A percentile compares a stretch with the other conserved stretches of the same genome.
Conservation (phyloP, 2,113 vertebrate species). For the Chaetorhynchus papuensis region DNA sequence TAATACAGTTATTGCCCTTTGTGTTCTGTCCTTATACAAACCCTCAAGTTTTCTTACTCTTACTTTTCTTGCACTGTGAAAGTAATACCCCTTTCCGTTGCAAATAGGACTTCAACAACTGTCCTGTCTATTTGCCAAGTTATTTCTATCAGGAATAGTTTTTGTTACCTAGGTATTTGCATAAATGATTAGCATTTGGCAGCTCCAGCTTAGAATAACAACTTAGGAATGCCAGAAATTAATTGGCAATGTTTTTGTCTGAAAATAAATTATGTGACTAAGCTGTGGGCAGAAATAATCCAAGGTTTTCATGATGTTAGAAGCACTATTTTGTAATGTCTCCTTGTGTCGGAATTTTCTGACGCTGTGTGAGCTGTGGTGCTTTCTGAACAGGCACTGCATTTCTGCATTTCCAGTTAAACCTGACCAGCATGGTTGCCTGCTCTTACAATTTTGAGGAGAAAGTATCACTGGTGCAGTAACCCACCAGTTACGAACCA, state of each 20-base stretch:
- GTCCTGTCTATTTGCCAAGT: background rate
- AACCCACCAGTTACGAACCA: background rate
- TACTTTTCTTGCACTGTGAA: background rate
- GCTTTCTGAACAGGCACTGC: background rate
- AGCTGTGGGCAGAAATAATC: background rate
- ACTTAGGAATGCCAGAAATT: background rate
- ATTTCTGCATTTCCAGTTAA: background rate
- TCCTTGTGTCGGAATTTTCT: background rate
- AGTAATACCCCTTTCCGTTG: background rate
- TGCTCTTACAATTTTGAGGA: background rate
- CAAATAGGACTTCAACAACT: background rate
- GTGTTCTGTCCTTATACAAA: background rate
- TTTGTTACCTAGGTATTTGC: background rate
- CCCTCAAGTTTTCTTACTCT: background rate
- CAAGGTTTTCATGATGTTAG: background rate
- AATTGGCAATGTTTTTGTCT: background rate
- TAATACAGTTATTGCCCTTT: background rate
- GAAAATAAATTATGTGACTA: background rate
- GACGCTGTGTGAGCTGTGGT: rapidly evolving
- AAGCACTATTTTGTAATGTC: background rate
- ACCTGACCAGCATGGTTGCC: background rate
- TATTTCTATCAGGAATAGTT: background rate
- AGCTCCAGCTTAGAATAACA: background rate
- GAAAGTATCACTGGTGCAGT: background rate
- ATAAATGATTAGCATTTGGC: background rate